Conservation (phyloP, 2,888 invertebrate genomes). For the Torymus auratus region DNA sequence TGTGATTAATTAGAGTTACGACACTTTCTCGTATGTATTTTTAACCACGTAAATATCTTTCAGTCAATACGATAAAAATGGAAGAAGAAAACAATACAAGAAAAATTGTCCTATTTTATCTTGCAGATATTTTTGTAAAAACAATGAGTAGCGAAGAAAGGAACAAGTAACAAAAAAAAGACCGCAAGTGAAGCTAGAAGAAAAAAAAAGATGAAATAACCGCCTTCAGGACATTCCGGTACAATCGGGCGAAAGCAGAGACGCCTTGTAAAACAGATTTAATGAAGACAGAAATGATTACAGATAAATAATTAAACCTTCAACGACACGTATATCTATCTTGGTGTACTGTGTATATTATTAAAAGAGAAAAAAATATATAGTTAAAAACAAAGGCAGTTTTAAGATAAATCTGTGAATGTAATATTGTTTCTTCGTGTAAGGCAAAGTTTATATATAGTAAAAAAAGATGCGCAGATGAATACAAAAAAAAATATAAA, state of each 20-base stretch:
- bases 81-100: slow-evolving; percentile 31
- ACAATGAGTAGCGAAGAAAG: slow-evolving; percentile 7
- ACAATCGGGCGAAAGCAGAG: slow-evolving; percentile 43
- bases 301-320: slow-evolving; percentile 19
- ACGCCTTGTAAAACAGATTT: slow-evolving; percentile 45
- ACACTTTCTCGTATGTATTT: slow-evolving; percentile 44
- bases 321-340: slow-evolving; percentile 39
- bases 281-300: slow-evolving; percentile 26
- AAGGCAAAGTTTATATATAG: slow-evolving; percentile 47
- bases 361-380: slow-evolving; percentile 26
- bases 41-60: slow-evolving; percentile 50
- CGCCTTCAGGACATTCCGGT: slow-evolving; percentile 55
- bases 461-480: slow-evolving; percentile 29
- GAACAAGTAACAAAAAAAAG: slow-evolving; percentile 25
- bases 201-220: slow-evolving; percentile 1
- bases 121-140: slow-evolving; percentile 55
- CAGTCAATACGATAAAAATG: slow-evolving; percentile 49
- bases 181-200: slow-evolving; percentile 21
- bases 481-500: slow-evolving; percentile 21
- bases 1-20: slow-evolving; percentile 27
- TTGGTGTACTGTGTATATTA: slow-evolving; percentile 46
- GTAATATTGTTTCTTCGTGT: slow-evolving; percentile 47
- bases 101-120: slow-evolving; percentile 55
- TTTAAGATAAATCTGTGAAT: slow-evolving; percentile 43
- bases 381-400: slow-evolving; percentile 37